A percentile compares a stretch with the other conserved stretches of the same genome.
These are phyloP conservation scores for Urechis unicinctus DNA, from an alignment of 2,888 invertebrate species.

Conservation along the genomic window DNA sequence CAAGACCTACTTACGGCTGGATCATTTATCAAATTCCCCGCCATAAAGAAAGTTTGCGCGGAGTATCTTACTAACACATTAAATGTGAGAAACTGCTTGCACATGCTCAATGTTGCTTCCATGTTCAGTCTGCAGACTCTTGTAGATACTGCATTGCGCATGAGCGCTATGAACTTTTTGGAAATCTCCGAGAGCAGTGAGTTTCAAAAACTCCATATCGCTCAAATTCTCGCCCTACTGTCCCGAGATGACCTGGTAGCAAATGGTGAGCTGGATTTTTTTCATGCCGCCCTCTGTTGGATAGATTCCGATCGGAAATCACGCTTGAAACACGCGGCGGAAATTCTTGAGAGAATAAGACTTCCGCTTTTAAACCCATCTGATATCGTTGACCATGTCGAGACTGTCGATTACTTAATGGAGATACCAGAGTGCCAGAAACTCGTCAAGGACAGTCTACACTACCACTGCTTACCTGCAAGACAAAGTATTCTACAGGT, in stretches of 20 bases:
- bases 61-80: constrained; percentile 25
- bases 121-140: constrained; percentile 21
- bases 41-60: constrained; percentile 27
- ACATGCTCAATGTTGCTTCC: constrained; percentile 24
- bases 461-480: constrained; percentile 34
- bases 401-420: constrained; percentile 27
- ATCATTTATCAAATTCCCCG: constrained; percentile 22
- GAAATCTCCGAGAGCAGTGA: constrained; percentile 18
- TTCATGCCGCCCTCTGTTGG: constrained; percentile 25
- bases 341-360: constrained; percentile 25
- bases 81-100: constrained; percentile 26
- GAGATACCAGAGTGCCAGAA: constrained; percentile 30
- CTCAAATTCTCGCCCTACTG: constrained; percentile 16
- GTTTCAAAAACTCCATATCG: constrained; percentile 24
- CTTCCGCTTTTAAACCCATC: constrained; percentile 28
- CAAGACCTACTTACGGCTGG: constrained; percentile 26
- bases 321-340: constrained; percentile 21
- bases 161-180: constrained; percentile 26
- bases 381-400: constrained; percentile 31
- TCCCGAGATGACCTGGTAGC: constrained; percentile 12
- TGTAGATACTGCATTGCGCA: constrained; percentile 19
- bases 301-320: constrained; percentile 22
- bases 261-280: constrained; percentile 27
- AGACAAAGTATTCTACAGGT: constrained; percentile 34
- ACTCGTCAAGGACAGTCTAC: constrained; percentile 32